phyloP scores from a whole-genome alignment of 2,113 vertebrate genomes.

The Salvator merianae region DNA sequence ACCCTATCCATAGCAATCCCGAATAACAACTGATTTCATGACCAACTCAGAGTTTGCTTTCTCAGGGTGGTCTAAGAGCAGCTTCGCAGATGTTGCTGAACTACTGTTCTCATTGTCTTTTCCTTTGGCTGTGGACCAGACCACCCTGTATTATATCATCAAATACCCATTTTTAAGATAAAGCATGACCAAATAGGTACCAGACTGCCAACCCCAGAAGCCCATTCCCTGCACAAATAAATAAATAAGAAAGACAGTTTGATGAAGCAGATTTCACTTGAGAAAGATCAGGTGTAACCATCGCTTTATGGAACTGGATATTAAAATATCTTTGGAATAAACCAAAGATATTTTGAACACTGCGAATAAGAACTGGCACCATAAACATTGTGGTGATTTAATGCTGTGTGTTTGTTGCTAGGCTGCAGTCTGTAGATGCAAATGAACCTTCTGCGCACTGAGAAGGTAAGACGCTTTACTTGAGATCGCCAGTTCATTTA shows the following conservation, averaged over 20 bases:
- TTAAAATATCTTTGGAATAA: background rate
- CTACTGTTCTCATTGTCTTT: background rate
- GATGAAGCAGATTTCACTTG: background rate
- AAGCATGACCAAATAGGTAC: background rate
- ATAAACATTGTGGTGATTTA: slow-evolving; percentile 11
- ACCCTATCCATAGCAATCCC: background rate
- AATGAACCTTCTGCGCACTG: slow-evolving; percentile 23
- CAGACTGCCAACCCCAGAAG: background rate
- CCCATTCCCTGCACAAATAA: background rate
- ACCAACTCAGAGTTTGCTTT: background rate
- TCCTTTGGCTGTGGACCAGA: background rate
- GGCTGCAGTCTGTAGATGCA: slow-evolving; percentile 22
- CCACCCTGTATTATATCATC: background rate
- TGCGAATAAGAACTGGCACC: background rate
- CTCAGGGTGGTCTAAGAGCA: no score
- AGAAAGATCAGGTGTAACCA: background rate
- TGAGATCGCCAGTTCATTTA: background rate
- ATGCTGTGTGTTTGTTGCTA: background rate
- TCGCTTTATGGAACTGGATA: background rate
- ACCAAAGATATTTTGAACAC: background rate
- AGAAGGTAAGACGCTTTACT: background rate
- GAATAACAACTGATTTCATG: background rate
- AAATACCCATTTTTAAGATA: background rate
- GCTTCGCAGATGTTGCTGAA: no score
- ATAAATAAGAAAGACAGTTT: background rate